phyloP scores from a whole-genome alignment of 1,140 invertebrate species.

The Drepana arcuata region DNA sequence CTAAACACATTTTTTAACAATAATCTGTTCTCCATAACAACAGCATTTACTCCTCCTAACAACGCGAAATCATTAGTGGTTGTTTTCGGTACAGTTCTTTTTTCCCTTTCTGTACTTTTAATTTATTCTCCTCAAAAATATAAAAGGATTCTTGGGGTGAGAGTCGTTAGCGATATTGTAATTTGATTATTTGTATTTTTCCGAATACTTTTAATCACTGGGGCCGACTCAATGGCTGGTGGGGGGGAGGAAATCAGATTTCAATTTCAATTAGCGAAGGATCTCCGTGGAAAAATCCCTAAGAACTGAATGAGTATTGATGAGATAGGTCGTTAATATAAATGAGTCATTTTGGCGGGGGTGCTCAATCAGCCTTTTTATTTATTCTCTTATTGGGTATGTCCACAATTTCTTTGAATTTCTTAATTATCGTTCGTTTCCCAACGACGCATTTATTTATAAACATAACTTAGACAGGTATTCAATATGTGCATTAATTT shows the following conservation, averaged over 20 bases:
- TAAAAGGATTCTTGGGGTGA: slow-evolving; percentile 65
- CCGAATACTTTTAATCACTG: slow-evolving; percentile 68
- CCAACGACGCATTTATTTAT: too few species aligned
- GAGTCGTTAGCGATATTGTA: slow-evolving; percentile 69
- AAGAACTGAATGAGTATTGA: slow-evolving; percentile 61
- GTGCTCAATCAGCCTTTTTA: slow-evolving; percentile 36
- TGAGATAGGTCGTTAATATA: slow-evolving; percentile 56
- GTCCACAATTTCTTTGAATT: too few species aligned
- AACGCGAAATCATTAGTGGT: slow-evolving; percentile 54
- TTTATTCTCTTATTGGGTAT: slow-evolving; percentile 26
- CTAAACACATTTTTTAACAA: too few species aligned
- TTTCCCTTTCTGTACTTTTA: slow-evolving; percentile 54
- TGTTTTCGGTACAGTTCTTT: slow-evolving; percentile 41
- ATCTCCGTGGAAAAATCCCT: slow-evolving; percentile 53
- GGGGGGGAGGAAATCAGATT: slow-evolving; percentile 62
- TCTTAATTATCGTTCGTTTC: too few species aligned
- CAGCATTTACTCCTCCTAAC: too few species aligned
- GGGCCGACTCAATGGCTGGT: slow-evolving; percentile 31
- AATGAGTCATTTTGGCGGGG: slow-evolving; percentile 46
- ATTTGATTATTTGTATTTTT: slow-evolving; percentile 72
- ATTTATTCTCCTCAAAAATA: slow-evolving; percentile 67
- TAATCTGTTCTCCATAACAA: too few species aligned
- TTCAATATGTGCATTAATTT: too few species aligned
- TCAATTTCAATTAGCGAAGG: slow-evolving; percentile 68
- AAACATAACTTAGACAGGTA: too few species aligned